Evolutionary conservation across 1,140 invertebrate species (phyloP).

Genomic region (Trichoplusia ni): DNA sequence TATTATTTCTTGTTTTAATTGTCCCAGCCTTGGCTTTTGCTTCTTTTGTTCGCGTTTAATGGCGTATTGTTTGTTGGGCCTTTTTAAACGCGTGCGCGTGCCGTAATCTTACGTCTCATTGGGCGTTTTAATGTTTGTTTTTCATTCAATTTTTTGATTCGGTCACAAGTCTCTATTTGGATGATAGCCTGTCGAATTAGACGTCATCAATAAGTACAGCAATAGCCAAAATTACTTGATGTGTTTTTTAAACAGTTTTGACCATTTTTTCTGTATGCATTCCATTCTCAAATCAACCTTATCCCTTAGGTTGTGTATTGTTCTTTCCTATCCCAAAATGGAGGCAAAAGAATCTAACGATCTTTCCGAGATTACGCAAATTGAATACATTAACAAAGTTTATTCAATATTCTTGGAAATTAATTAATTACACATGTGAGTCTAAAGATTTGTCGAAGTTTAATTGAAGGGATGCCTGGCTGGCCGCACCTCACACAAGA

Average conservation of each 20-base stretch:
- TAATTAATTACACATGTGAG: neutral
- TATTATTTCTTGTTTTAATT: conserved; percentile 82
- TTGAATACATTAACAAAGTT: neutral
- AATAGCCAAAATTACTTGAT: no score
- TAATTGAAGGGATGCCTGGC: conserved; percentile 47
- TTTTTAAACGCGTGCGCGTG: conserved; percentile 72
- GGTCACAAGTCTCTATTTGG: neutral
- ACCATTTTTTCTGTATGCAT: no score
- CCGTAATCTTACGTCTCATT: conserved; percentile 50
- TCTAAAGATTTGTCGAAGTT: conserved; percentile 53
- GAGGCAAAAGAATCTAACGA: no score
- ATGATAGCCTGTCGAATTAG: neutral
- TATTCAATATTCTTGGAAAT: neutral
- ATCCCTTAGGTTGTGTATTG: no score
- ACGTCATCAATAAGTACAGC: no score
- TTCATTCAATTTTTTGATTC: conserved; percentile 16
- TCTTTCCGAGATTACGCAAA: neutral
- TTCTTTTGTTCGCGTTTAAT: conserved; percentile 79
- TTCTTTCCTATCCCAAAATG: no score
- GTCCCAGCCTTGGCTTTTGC: conserved; percentile 78
- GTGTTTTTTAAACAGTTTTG: no score
- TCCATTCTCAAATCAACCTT: no score
- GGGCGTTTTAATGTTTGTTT: conserved; percentile 13
- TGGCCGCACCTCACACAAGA: conserved; percentile 24
- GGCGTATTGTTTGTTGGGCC: conserved; percentile 74